phyloP scores from a whole-genome alignment of 53 echinoderm and acorn worm genomes.

The Astropecten irregularis region DNA sequence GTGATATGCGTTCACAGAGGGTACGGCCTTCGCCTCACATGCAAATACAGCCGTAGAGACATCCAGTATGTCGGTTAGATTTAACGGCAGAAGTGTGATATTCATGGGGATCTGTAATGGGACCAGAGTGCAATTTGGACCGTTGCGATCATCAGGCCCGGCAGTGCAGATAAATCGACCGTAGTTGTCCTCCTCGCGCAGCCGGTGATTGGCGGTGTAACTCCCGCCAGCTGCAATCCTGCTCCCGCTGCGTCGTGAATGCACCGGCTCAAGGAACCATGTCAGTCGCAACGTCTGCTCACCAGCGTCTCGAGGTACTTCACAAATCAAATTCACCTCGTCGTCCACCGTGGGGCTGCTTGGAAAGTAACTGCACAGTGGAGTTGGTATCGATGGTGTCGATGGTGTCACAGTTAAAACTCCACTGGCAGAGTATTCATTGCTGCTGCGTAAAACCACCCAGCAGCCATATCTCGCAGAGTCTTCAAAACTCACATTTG shows the following conservation, averaged over 20 bases:
- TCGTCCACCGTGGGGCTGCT: not conserved
- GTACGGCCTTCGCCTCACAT: conserved; percentile 11
- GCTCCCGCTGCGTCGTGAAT: not conserved
- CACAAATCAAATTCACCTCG: not conserved
- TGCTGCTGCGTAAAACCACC: not conserved
- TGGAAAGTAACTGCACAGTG: not conserved
- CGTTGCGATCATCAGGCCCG: not conserved
- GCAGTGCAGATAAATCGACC: conserved; percentile 8
- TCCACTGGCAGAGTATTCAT: not conserved
- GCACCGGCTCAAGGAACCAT: not conserved
- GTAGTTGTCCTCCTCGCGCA: conserved; percentile 1
- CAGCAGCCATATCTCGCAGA: conserved; percentile 8
- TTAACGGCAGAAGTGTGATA: not conserved
- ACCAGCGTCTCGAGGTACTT: not conserved
- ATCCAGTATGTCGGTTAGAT: not conserved
- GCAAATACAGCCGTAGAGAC: not conserved
- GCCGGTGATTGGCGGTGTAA: not conserved
- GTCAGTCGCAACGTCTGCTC: not conserved
- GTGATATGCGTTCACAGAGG: conserved; percentile 3
- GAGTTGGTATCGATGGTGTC: not conserved
- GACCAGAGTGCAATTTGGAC: not conserved
- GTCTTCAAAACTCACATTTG: not conserved
- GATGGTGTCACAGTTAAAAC: not conserved
- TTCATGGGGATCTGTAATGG: conserved; percentile 13
- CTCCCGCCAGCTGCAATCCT: not conserved